Conservation (phyloP, 1,140 invertebrate genomes). For the Zaprionus taronus region DNA sequence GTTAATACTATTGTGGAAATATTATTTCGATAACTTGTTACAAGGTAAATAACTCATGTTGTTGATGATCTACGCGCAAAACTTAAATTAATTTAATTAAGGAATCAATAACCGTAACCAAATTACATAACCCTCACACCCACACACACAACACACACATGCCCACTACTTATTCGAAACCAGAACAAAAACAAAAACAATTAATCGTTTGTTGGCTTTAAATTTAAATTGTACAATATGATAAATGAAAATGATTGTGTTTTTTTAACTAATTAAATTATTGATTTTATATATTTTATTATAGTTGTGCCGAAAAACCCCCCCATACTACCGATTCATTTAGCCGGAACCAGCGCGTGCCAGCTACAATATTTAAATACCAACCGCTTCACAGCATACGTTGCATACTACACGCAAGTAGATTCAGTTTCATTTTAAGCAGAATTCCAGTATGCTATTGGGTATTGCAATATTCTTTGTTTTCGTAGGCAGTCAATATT, state of each 20-base stretch:
- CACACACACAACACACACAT: no score
- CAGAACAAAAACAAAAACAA: conserved; percentile 58
- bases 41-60: conserved; percentile 57
- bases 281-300: no score
- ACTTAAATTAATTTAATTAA: conserved; percentile 76
- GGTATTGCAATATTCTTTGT: no score
- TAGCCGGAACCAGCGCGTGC: no score
- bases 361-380: no score
- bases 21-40: conserved; percentile 67
- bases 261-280: conserved; percentile 69
- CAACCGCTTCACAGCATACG: no score
- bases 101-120: conserved; percentile 24
- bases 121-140: conserved; percentile 19
- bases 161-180: conserved; percentile 51
- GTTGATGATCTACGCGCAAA: conserved; percentile 66
- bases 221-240: conserved; percentile 51
- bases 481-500: no score
- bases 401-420: no score
- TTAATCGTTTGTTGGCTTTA: conserved; percentile 83
- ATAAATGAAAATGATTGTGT: conserved; percentile 54
- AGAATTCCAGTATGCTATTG: no score
- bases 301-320: no score
- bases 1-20: conserved; percentile 67
- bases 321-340: no score
- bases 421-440: no score